Conservation (phyloP, 2,113 vertebrate genomes). For the Rhea americana region DNA sequence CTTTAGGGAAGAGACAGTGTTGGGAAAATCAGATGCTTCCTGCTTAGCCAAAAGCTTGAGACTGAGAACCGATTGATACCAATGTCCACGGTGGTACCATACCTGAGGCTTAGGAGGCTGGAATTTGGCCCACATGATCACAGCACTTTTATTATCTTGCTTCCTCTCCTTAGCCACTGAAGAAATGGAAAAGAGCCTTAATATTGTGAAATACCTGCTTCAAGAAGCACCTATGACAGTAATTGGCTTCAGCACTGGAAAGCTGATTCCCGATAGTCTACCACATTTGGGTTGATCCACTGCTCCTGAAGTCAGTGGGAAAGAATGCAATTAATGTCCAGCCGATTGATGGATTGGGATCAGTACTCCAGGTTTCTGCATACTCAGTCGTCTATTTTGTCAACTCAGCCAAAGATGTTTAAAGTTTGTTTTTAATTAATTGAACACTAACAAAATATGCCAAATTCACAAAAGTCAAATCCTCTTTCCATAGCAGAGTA, state of each 20-base stretch:
- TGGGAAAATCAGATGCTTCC: background rate
- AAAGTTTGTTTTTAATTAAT: conserved; percentile 41
- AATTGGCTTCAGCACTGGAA: background rate
- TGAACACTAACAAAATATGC: background rate
- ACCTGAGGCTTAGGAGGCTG: background rate
- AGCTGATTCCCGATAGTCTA: background rate
- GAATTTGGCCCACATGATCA: background rate
- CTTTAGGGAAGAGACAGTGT: background rate
- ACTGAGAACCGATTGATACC: background rate
- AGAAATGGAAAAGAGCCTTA: background rate
- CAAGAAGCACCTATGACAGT: conserved; percentile 15
- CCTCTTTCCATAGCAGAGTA: background rate
- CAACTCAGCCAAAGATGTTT: background rate
- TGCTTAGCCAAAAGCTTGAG: background rate
- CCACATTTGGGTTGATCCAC: background rate
- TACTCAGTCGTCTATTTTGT: background rate
- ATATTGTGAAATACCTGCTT: background rate
- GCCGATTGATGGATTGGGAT: conserved; percentile 48
- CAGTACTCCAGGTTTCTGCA: background rate
- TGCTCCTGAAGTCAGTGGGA: conserved; percentile 51
- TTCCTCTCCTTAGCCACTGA: background rate
- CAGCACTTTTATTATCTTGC: background rate
- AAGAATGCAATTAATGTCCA: conserved; percentile 62
- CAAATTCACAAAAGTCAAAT: background rate
- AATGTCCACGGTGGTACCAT: accelerated